Conservation (phyloP, 2,113 vertebrate species). For the Ciconia boyciana region DNA sequence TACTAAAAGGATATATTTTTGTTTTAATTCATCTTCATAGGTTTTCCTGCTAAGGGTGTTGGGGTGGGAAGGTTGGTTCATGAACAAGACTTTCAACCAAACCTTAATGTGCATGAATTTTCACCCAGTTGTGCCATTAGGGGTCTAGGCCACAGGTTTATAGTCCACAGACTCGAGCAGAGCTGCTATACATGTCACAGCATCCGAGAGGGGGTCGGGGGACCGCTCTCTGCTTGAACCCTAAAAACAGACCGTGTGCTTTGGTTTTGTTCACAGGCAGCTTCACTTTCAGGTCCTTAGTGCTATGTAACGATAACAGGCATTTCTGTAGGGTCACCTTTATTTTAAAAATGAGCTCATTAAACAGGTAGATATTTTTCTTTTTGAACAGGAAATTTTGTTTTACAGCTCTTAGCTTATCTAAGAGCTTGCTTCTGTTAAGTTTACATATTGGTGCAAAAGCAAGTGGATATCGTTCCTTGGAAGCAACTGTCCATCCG, state of each 20-base stretch:
- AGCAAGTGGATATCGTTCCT: not conserved
- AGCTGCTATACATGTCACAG: not conserved
- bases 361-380: not conserved
- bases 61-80: not conserved
- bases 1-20: not conserved
- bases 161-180: rapidly evolving
- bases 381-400: not conserved
- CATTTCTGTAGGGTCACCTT: not conserved
- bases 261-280: not conserved
- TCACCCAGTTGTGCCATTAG: not conserved
- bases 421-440: not conserved
- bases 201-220: not conserved
- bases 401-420: not conserved
- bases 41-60: not conserved
- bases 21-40: rapidly evolving
- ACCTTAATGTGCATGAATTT: rapidly evolving
- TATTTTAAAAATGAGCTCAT: not conserved
- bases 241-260: rapidly evolving
- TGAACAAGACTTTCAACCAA: not conserved
- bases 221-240: rapidly evolving
- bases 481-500: rapidly evolving
- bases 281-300: rapidly evolving
- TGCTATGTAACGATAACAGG: rapidly evolving
- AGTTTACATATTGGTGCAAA: rapidly evolving
- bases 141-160: not conserved